phyloP scores from a whole-genome alignment of 2,888 invertebrate genomes.

The Coleophora deauratella region DNA sequence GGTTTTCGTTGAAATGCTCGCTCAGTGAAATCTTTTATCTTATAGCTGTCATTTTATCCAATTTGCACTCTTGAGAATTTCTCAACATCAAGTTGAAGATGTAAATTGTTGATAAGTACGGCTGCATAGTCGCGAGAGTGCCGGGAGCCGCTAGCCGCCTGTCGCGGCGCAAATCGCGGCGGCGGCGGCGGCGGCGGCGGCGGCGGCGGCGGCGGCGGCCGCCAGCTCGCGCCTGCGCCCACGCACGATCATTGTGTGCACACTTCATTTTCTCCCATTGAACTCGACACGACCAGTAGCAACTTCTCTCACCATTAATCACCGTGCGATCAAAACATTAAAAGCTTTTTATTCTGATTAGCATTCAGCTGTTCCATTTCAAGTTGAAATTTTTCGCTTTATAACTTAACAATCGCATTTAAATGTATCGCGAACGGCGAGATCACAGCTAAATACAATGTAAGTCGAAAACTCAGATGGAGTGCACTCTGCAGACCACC shows the following conservation, averaged over 20 bases:
- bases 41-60: constrained; percentile 15
- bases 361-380: not conserved
- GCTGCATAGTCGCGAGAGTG: constrained; percentile 8
- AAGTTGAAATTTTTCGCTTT: no score
- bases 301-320: constrained; percentile 46
- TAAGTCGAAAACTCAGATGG: not conserved
- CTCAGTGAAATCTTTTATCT: constrained; percentile 17
- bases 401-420: no score
- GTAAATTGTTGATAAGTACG: constrained; percentile 20
- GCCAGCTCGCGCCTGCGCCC: constrained; percentile 45
- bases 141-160: no score
- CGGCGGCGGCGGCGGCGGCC: constrained; percentile 10
- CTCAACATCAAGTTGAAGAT: constrained; percentile 8
- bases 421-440: no score
- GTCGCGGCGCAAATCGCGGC: constrained; percentile 1
- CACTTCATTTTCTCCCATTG: constrained; percentile 61
- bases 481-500: constrained; percentile 17
- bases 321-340: constrained; percentile 31
- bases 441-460: no score
- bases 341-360: constrained; percentile 5
- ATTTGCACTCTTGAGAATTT: constrained; percentile 6
- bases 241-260: constrained; percentile 49
- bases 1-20: constrained; percentile 22
- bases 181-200: constrained; percentile 45
- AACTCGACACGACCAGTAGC: constrained; percentile 49